Evolutionary conservation across 2,797 vertebrate species (phyloP).

Genomic region (Fistularia commersonii): DNA sequence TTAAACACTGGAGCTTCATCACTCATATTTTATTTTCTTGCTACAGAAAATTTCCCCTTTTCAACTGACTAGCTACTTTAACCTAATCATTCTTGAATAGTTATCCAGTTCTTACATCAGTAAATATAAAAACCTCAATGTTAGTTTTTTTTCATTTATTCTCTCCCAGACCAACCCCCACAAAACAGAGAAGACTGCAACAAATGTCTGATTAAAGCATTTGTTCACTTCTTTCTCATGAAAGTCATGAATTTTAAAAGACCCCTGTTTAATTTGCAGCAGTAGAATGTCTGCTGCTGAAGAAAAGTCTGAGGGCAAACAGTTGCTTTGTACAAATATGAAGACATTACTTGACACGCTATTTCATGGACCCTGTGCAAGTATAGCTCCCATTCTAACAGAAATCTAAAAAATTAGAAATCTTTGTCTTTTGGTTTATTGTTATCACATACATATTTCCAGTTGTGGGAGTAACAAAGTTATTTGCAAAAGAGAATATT

Average conservation of each 20-base stretch:
- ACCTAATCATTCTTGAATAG: conserved; percentile 33
- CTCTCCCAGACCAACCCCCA: conserved; percentile 23
- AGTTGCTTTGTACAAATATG: conserved; percentile 26
- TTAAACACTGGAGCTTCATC: conserved; percentile 28
- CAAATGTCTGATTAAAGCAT: conserved; percentile 53
- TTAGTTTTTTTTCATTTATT: conserved; percentile 1
- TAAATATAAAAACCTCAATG: conserved; percentile 17
- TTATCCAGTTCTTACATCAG: conserved; percentile 23
- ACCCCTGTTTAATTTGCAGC: conserved; percentile 55
- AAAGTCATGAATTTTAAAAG: conserved; percentile 54
- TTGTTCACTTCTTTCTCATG: conserved; percentile 38
- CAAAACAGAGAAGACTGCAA: conserved; percentile 33
- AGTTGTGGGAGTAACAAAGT: too few species aligned
- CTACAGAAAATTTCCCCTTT: conserved; percentile 31
- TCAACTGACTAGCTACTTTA: conserved; percentile 32
- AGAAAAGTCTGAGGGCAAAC: conserved; percentile 27
- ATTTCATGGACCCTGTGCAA: conserved; percentile 30
- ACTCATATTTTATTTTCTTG: conserved; percentile 19
- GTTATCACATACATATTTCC: too few species aligned
- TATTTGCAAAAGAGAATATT: too few species aligned
- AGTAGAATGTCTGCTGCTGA: conserved; percentile 33
- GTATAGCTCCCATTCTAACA: conserved; percentile 40
- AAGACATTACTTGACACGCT: conserved; percentile 25
- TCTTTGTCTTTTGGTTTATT: too few species aligned
- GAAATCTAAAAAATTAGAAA: too few species aligned